A percentile compares a stretch with the other conserved stretches of the same genome.
Conservation (phyloP, 2,888 invertebrate genomes). For the Standfussiana lucernea region DNA sequence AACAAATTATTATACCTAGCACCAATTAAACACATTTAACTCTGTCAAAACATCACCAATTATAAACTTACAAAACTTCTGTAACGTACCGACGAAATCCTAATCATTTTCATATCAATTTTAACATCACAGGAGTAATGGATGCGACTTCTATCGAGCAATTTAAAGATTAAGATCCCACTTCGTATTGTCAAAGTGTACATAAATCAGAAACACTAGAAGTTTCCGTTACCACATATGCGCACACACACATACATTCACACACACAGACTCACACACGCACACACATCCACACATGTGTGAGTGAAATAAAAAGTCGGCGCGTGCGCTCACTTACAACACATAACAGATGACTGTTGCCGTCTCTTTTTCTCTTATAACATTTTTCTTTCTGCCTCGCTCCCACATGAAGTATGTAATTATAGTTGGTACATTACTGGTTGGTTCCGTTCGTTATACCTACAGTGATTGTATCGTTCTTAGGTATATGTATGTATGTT, state of each 20-base stretch:
- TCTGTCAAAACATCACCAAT: constrained; percentile 55
- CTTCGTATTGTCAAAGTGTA: constrained; percentile 77
- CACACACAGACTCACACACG: constrained; percentile 44
- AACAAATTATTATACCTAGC: constrained; percentile 12
- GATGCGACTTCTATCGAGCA: constrained; percentile 35
- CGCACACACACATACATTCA: constrained; percentile 57
- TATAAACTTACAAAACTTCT: constrained; percentile 38
- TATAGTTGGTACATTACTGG: constrained; percentile 78
- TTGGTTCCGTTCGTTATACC: constrained; percentile 68
- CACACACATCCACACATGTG: constrained; percentile 64
- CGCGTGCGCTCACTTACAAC: constrained; percentile 82
- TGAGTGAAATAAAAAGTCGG: constrained; percentile 78
- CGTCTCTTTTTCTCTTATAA: constrained; percentile 67
- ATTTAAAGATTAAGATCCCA: constrained; percentile 74
- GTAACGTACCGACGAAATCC: constrained; percentile 19
- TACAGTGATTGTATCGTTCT: constrained; percentile 67
- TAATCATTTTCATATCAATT: constrained; percentile 50
- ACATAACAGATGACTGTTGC: constrained; percentile 77
- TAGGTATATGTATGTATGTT: constrained; percentile 53
- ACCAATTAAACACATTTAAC: constrained; percentile 41
- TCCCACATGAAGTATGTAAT: constrained; percentile 76
- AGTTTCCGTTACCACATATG: constrained; percentile 81
- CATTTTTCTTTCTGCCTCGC: constrained; percentile 47
- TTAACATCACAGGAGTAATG: constrained; percentile 46
- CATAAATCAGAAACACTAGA: constrained; percentile 81